Percentiles rank a stretch among this genome's conserved stretches.
Evolutionary conservation across 2,113 vertebrate species (phyloP).

Genomic region (Larimichthys polyactis): DNA sequence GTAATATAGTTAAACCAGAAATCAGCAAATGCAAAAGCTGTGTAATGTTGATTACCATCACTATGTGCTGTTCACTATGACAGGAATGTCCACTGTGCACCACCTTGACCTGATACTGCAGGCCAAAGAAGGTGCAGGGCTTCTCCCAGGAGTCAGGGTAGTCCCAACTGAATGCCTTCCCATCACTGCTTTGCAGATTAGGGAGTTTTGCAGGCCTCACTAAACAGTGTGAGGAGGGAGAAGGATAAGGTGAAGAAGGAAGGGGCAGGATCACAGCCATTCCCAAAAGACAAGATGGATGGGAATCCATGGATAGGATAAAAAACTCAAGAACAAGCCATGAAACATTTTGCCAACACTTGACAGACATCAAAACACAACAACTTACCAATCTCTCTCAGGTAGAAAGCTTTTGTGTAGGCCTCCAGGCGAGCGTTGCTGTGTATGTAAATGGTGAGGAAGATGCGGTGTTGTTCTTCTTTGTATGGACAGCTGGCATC

Average conservation of each 20-base stretch:
- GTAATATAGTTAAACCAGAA: neutral
- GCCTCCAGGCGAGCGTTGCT: constrained; percentile 72
- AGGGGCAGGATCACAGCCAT: too few relatives aligned
- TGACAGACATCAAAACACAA: neutral
- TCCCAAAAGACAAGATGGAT: neutral
- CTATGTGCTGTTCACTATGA: neutral
- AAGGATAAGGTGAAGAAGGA: neutral
- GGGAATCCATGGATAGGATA: neutral
- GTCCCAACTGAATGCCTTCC: constrained; percentile 69
- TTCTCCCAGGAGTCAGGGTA: constrained; percentile 78
- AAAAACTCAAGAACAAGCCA: too few relatives aligned
- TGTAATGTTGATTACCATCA: constrained; percentile 20
- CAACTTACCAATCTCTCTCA: constrained; percentile 80
- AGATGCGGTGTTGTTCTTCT: constrained; percentile 78
- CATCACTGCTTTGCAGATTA: constrained; percentile 23
- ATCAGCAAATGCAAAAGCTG: neutral
- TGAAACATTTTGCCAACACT: too few relatives aligned
- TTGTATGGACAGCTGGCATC: constrained; percentile 62
- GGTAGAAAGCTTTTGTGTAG: constrained; percentile 76
- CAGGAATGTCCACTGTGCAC: constrained; percentile 57
- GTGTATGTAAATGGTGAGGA: constrained; percentile 70
- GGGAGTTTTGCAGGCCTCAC: constrained; percentile 74
- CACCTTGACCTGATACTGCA: constrained; percentile 80
- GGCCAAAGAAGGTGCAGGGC: constrained; percentile 74
- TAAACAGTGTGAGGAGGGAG: constrained; percentile 20